Conservation (phyloP, 2,888 invertebrate species). For the Megaustenia siamemsis region DNA sequence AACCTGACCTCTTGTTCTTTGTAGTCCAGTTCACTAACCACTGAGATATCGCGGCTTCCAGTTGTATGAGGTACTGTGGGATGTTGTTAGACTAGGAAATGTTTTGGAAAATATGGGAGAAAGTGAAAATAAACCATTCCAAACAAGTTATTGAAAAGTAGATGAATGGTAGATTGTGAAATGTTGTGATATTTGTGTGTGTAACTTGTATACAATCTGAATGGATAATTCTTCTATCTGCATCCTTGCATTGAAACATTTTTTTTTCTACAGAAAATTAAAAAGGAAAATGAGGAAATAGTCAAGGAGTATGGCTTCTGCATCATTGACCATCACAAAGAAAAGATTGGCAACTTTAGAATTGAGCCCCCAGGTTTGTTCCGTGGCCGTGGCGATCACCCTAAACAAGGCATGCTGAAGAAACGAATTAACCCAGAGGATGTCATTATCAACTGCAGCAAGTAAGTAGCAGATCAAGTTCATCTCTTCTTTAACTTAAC, state of each 20-base stretch:
- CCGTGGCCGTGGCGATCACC: constrained; percentile 98
- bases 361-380: constrained; percentile 98
- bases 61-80: too few relatives aligned
- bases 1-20: too few relatives aligned
- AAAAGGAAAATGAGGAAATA: constrained; percentile 92
- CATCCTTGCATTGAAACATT: background rate
- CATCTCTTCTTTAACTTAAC: too few relatives aligned
- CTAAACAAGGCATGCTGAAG: constrained; percentile 99
- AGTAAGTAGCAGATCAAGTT: constrained; percentile 83
- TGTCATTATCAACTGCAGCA: constrained; percentile 98
- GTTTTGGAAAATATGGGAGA: too few relatives aligned
- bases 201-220: background rate
- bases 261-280: constrained; percentile 83
- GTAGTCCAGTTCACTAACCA: too few relatives aligned
- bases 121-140: too few relatives aligned
- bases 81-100: too few relatives aligned
- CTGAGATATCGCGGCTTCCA: too few relatives aligned
- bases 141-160: too few relatives aligned
- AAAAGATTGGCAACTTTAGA: constrained; percentile 98
- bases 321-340: constrained; percentile 96
- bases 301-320: constrained; percentile 96
- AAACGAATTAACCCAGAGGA: constrained; percentile 94
- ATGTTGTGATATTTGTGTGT: background rate
- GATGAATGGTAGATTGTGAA: too few relatives aligned
- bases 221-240: background rate